Percentiles rank a stretch among this genome's conserved stretches.
phyloP scores from a whole-genome alignment of 2,113 vertebrate species.

The Genyomyrus donnyi region DNA sequence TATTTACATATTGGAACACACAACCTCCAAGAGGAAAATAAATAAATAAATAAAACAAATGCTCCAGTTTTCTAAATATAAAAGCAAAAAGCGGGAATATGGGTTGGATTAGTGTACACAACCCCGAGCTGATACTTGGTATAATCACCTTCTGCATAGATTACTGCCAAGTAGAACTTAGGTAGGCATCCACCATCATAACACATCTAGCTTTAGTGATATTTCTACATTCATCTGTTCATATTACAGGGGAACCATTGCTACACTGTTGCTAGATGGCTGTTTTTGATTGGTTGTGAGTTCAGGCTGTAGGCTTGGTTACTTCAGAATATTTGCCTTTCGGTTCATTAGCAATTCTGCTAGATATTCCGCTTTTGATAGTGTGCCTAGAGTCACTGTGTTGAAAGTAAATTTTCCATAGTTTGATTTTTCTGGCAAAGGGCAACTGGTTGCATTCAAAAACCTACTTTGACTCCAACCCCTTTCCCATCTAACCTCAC shows the following conservation, averaged over 20 bases:
- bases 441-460: not conserved
- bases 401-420: not conserved
- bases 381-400: not conserved
- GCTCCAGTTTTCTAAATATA: slow-evolving; percentile 6
- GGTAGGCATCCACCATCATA: not conserved
- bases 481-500: not conserved
- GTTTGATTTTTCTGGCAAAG: not conserved
- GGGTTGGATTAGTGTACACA: not conserved
- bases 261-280: not conserved
- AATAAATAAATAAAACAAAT: not conserved
- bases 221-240: not conserved
- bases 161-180: not conserved
- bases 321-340: not conserved
- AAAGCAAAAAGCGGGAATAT: not conserved
- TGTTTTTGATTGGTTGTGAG: not conserved
- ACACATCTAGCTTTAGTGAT: not conserved
- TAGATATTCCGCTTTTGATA: not conserved
- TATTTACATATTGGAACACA: slow-evolving; percentile 7
- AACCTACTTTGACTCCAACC: not conserved
- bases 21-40: not conserved
- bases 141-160: not conserved
- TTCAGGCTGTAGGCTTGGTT: not conserved
- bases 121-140: not conserved
- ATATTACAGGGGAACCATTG: not conserved
- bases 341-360: not conserved